Conservation (phyloP, 2,113 vertebrate genomes). For the Ardeotis arabs region DNA sequence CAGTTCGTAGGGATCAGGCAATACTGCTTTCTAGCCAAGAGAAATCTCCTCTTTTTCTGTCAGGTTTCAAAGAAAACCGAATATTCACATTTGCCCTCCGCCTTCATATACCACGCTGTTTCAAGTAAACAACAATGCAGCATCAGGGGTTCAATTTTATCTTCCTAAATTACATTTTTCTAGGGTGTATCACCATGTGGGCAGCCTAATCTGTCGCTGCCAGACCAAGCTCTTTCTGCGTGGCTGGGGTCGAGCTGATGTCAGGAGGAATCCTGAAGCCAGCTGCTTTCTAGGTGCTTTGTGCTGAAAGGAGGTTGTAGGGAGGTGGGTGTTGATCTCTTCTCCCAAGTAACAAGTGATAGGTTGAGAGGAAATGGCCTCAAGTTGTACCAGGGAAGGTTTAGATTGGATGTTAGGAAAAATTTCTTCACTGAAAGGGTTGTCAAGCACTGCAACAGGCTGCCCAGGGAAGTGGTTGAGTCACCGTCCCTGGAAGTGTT, state of each 20-base stretch:
- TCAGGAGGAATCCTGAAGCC: neutral
- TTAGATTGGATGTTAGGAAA: too few species aligned
- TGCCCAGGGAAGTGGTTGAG: too few species aligned
- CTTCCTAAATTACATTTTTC: neutral
- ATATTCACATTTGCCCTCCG: neutral
- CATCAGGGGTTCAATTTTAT: neutral
- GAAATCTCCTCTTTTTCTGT: neutral
- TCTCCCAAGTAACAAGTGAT: neutral
- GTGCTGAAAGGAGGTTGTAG: neutral
- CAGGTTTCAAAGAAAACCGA: neutral
- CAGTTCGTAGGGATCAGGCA: neutral
- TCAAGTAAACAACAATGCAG: neutral
- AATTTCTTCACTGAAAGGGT: too few species aligned
- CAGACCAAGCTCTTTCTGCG: neutral
- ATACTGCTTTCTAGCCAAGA: neutral
- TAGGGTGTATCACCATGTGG: neutral
- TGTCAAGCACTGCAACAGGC: too few species aligned
- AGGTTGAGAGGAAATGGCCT: too few species aligned
- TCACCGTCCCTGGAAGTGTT: too few species aligned
- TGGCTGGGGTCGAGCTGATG: neutral
- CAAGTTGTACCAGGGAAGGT: too few species aligned
- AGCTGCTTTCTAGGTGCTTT: neutral
- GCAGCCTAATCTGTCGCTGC: neutral
- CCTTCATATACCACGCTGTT: neutral
- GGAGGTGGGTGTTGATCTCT: neutral